A percentile compares a stretch with the other conserved stretches of the same genome.
Evolutionary conservation across 2,888 invertebrate genomes (phyloP).

Genomic region (Agrotis clavis): DNA sequence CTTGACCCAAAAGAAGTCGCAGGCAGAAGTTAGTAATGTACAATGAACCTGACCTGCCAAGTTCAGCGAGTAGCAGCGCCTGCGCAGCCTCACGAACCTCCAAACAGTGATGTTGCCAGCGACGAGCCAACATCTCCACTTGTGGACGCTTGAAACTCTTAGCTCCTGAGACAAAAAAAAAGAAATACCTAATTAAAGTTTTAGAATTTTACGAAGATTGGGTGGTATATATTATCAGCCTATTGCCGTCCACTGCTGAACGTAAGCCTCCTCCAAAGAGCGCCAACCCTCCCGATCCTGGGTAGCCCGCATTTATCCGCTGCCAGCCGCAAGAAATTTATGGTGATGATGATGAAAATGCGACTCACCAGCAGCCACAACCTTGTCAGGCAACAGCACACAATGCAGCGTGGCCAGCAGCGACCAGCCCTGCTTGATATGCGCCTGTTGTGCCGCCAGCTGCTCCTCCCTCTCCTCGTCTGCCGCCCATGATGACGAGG

Average conservation of each 20-base stretch:
- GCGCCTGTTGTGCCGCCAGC: slow-evolving; percentile 96
- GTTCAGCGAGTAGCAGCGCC: slow-evolving; percentile 97
- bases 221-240: no score
- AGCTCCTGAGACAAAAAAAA: slow-evolving; percentile 88
- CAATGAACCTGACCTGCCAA: slow-evolving; percentile 92
- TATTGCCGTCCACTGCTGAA: no score
- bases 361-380: slow-evolving; percentile 91
- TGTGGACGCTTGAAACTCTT: slow-evolving; percentile 98
- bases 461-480: slow-evolving; percentile 96
- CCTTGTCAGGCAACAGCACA: slow-evolving; percentile 98
- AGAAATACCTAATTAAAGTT: no score
- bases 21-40: no score
- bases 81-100: slow-evolving; percentile 99
- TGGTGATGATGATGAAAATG: no score
- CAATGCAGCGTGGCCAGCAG: slow-evolving; percentile 98
- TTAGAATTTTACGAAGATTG: neutral
- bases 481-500: slow-evolving; percentile 92
- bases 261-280: no score
- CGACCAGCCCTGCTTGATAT: slow-evolving; percentile 99
- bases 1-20: no score
- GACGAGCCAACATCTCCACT: slow-evolving; percentile 98
- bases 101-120: slow-evolving; percentile 99
- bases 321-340: no score
- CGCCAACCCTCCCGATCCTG: no score
- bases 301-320: no score